These are phyloP conservation scores for Pithys albifrons DNA, from an alignment of 2,113 vertebrate species.

Conservation along the genomic window DNA sequence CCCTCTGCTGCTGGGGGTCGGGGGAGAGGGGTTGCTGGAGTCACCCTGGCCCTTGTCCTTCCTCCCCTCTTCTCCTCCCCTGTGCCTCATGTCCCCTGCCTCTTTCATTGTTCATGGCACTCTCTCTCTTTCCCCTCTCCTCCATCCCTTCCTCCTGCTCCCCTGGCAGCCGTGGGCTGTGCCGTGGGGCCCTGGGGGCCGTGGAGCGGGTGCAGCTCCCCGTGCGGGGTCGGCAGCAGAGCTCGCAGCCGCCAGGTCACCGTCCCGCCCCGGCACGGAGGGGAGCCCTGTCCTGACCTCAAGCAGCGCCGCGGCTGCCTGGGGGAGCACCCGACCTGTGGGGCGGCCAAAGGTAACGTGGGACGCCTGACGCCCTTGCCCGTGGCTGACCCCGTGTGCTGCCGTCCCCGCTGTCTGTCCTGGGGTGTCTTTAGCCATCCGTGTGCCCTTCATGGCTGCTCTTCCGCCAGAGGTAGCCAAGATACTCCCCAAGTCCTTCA, in stretches of 20 bases:
- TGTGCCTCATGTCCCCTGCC: not conserved
- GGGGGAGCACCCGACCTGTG: conserved; percentile 77
- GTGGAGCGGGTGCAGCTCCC: conserved; percentile 83
- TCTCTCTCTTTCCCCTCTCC: not conserved
- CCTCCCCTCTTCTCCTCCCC: not conserved
- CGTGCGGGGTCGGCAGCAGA: conserved; percentile 80
- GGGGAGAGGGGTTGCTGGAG: not conserved
- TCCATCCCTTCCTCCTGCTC: not conserved
- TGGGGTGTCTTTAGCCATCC: rapidly evolving
- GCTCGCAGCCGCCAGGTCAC: conserved; percentile 83
- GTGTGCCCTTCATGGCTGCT: not conserved
- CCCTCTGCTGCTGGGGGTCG: not conserved
- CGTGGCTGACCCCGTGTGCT: rapidly evolving
- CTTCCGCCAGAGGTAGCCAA: conserved; percentile 81
- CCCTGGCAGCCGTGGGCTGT: conserved; percentile 80
- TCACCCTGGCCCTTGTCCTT: not conserved
- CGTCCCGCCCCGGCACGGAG: conserved; percentile 81
- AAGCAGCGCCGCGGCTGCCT: conserved; percentile 86
- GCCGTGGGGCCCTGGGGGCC: conserved; percentile 82
- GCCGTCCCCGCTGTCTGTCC: not conserved
- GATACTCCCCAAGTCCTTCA: conserved; percentile 82
- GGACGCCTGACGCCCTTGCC: not conserved
- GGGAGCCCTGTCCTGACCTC: conserved; percentile 84
- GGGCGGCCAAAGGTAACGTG: conserved; percentile 74
- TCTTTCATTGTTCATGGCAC: rapidly evolving